Conservation (phyloP, 2,797 vertebrate genomes). For the Threskiornis aethiopicus region DNA sequence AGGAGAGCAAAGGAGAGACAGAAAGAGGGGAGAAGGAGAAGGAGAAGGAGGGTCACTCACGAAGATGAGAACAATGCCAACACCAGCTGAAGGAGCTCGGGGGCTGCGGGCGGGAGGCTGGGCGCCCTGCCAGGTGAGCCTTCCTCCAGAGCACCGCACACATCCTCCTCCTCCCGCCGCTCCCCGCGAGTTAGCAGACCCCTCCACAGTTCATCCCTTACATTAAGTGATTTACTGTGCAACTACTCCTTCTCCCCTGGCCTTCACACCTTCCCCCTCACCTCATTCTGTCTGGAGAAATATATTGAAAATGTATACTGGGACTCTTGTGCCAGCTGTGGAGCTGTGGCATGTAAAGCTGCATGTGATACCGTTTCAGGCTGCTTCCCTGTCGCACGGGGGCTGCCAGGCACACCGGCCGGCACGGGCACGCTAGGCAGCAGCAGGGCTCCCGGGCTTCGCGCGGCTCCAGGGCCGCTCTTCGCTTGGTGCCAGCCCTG, state of each 20-base stretch:
- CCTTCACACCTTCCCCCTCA: background rate
- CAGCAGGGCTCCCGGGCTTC: background rate
- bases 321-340: background rate
- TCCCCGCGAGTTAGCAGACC: background rate
- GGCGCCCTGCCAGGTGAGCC: background rate
- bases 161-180: rapidly evolving
- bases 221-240: background rate
- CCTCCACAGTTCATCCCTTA: background rate
- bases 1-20: background rate
- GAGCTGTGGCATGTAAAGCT: background rate
- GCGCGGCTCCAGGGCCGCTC: rapidly evolving
- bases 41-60: background rate
- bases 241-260: background rate
- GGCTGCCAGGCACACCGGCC: background rate
- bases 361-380: background rate
- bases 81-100: background rate
- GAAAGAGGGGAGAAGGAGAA: background rate
- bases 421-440: rapidly evolving
- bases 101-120: background rate
- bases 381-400: background rate
- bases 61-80: background rate
- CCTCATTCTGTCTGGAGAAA: background rate
- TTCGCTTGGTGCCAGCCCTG: background rate
- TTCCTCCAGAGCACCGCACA: rapidly evolving
- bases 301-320: background rate